Base-by-base conservation (phyloP, 1,140 invertebrate species). In the Neoseiulus cucumeris region DNA sequence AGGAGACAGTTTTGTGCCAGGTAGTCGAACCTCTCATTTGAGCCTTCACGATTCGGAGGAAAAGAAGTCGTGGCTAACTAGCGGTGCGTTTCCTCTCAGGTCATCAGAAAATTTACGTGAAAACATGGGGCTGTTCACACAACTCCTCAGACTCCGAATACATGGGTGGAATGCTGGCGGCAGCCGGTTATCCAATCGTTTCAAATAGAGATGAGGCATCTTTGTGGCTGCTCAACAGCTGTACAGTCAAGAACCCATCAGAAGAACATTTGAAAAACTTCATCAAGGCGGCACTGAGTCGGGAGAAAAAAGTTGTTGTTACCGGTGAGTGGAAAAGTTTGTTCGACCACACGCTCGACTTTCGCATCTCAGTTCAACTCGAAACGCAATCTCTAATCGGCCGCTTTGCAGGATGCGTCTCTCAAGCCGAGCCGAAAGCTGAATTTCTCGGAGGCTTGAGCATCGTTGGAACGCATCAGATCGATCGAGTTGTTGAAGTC, bases 61-160 rank as follows among this genome's bases (percentile, higher is more conserved):
- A 39, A 4, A 39, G 33, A 39, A 9, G 9, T 39, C 33, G n/a
- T n/a, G n/a, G n/a, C n/a, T n/a, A n/a, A n/a, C n/a, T n/a, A n/a
- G n/a, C n/a, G n/a, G n/a, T n/a, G n/a, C n/a, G n/a, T n/a, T n/a
- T 39, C 33, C 9, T 70, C 70, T 9, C 66, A 74, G 91, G 90
- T n/a, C 89, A 86, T 0, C 89, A 94, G 74, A 87, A 81, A 67
- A 83, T 98, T 55, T 96, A 86, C 75, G 80, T 97, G 0, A 93
- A 93, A 77, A 97, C 94, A 59, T 98, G 94, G 94, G 94, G 93
- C 14, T 97, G 93, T 76, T 86, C 91, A 4, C 93, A 97, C 75
- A 98, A 97, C 74, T 93, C 82, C 73, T 93, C 89, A 0, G 93
- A 97, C 73, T 87, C 87, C 64, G 82, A 83, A 72, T 98, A 98